Evolutionary conservation across 2,113 vertebrate genomes (phyloP).

Genomic region (Siniperca chuatsi): DNA sequence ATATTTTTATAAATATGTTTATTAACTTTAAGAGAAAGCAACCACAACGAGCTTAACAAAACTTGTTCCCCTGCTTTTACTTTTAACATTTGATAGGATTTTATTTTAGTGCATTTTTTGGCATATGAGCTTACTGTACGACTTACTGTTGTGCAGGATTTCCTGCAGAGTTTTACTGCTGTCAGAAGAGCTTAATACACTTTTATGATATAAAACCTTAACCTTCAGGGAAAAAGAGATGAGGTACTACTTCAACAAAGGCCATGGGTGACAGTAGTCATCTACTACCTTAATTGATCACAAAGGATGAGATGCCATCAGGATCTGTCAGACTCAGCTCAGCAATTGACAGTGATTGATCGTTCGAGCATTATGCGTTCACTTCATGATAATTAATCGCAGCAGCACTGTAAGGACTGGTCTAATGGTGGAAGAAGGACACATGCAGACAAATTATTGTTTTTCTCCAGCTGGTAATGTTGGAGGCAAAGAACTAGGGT

Average conservation of each 20-base stretch:
- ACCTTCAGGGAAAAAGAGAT: background rate
- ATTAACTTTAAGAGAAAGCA: background rate
- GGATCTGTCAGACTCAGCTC: conserved; percentile 22
- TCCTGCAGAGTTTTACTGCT: background rate
- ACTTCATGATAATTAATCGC: background rate
- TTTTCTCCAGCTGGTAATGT: background rate
- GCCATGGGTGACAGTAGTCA: background rate
- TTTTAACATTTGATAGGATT: background rate
- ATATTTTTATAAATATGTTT: background rate
- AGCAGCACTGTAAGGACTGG: background rate
- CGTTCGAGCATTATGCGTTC: background rate
- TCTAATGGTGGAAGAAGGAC: background rate
- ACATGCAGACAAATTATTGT: background rate
- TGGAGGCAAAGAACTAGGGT: background rate
- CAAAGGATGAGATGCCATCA: conserved; percentile 7
- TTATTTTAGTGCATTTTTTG: background rate
- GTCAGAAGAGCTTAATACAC: background rate
- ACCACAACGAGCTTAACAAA: background rate
- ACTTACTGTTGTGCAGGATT: background rate
- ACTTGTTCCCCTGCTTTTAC: background rate
- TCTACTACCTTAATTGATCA: conserved; percentile 11
- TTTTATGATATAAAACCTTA: conserved; percentile 12
- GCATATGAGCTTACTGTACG: background rate
- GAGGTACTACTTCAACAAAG: background rate
- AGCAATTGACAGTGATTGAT: conserved; percentile 25